Evolutionary conservation across 2,113 vertebrate genomes (phyloP).

Genomic region (Leptobrachium leishanense): DNA sequence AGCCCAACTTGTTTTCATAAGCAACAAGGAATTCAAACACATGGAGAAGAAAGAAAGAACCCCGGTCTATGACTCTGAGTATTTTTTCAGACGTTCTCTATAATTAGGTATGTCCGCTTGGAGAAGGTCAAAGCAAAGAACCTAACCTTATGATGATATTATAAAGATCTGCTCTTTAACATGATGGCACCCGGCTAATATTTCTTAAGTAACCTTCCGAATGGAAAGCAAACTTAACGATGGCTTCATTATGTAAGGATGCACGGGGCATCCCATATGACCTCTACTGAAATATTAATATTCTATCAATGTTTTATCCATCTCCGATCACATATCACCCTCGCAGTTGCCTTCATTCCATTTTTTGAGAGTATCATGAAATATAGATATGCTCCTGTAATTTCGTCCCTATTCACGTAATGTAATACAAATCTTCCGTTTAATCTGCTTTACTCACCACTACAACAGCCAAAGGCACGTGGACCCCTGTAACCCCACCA

Average conservation of each 20-base stretch:
- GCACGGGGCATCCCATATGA: constrained; percentile 16
- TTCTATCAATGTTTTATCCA: constrained; percentile 54
- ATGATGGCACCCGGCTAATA: constrained; percentile 13
- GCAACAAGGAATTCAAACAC: no score
- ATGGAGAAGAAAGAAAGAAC: no score
- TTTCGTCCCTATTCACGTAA: constrained; percentile 39
- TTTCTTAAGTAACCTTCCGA: constrained; percentile 14
- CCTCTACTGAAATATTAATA: constrained; percentile 60
- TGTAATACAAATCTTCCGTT: constrained; percentile 33
- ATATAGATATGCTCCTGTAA: constrained; percentile 36
- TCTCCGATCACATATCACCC: constrained; percentile 54
- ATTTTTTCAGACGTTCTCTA: no score
- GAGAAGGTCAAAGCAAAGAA: background rate
- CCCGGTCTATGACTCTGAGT: no score
- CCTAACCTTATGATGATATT: background rate
- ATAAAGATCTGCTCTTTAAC: constrained; percentile 15
- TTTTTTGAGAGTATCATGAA: constrained; percentile 24
- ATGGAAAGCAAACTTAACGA: constrained; percentile 49
- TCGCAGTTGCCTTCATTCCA: constrained; percentile 47
- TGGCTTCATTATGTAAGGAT: constrained; percentile 52
- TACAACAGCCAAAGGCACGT: constrained; percentile 14
- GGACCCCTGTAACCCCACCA: constrained; percentile 20
- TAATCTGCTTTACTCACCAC: constrained; percentile 12
- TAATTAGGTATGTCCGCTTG: no score
- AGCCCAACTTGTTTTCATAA: no score